phyloP scores from a whole-genome alignment of 2,797 vertebrate species.

The Myiotriccus ornatus region DNA sequence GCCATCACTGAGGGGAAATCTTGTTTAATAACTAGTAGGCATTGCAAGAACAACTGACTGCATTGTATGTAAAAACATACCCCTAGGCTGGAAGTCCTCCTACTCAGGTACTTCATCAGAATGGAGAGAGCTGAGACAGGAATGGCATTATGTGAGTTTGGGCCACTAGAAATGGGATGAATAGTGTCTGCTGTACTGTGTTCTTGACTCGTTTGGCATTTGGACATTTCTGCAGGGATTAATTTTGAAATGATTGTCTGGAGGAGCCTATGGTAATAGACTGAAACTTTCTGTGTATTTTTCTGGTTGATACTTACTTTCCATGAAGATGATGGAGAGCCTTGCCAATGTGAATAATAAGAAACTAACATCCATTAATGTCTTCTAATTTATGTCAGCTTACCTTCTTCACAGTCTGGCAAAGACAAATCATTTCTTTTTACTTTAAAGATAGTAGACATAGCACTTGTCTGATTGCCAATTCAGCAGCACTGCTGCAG shows the following conservation, averaged over 20 bases:
- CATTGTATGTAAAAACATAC: neutral
- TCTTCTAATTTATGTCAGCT: constrained; percentile 66
- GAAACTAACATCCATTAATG: constrained; percentile 53
- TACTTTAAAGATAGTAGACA: constrained; percentile 52
- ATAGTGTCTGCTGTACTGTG: neutral
- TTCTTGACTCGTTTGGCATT: neutral
- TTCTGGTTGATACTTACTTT: neutral
- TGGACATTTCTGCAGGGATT: constrained; percentile 24
- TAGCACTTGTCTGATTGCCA: constrained; percentile 71
- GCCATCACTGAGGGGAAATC: neutral
- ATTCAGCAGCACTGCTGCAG: constrained; percentile 7
- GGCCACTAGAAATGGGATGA: neutral
- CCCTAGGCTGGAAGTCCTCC: neutral
- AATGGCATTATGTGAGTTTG: neutral
- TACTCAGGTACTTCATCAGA: neutral
- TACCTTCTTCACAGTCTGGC: constrained; percentile 62
- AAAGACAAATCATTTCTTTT: constrained; percentile 74
- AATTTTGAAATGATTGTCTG: neutral
- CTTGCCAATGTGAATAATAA: constrained; percentile 60
- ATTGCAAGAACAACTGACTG: neutral
- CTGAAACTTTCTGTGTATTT: constrained; percentile 10
- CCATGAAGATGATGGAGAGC: constrained; percentile 34
- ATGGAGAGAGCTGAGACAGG: neutral
- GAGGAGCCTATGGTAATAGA: neutral
- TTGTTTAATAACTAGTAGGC: neutral